Evolutionary conservation across 2,888 invertebrate species (phyloP).

Genomic region (Crossocerus cetratus): DNA sequence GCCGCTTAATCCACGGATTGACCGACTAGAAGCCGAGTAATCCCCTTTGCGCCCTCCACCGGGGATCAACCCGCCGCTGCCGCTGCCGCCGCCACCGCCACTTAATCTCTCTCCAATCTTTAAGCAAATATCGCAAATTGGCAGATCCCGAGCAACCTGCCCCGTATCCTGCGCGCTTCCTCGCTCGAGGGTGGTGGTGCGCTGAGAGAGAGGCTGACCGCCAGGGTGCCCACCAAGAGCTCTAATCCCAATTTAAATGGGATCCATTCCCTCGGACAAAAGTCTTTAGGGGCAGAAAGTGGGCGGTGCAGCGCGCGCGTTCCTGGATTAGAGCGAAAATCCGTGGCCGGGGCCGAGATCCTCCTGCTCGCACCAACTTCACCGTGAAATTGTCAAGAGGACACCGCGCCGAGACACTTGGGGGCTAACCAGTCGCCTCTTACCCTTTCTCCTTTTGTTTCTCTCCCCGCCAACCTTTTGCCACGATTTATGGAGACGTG

Average conservation of each 20-base stretch:
- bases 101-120: constrained; percentile 38
- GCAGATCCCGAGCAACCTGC: constrained; percentile 23
- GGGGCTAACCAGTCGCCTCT: neutral
- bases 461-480: neutral
- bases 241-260: constrained; percentile 70
- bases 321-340: constrained; percentile 43
- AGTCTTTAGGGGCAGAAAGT: constrained; percentile 32
- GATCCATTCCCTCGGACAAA: constrained; percentile 54
- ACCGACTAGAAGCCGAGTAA: constrained; percentile 46
- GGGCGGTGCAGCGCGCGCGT: constrained; percentile 56
- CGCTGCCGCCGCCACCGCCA: too few species aligned
- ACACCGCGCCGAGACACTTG: constrained; percentile 19
- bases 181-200: neutral
- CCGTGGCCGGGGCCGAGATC: constrained; percentile 13
- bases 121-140: constrained; percentile 53
- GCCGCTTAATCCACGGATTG: constrained; percentile 58
- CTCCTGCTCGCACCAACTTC: constrained; percentile 17
- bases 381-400: constrained; percentile 66
- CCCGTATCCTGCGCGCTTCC: neutral
- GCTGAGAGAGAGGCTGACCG: too few species aligned
- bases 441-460: neutral
- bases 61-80: constrained; percentile 19
- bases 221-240: constrained; percentile 8
- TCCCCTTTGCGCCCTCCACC: constrained; percentile 19
- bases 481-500: neutral